Percentiles rank a stretch among this genome's conserved stretches.
phyloP scores from a whole-genome alignment of 2,888 invertebrate genomes.

The Halictus quadricinctus region DNA sequence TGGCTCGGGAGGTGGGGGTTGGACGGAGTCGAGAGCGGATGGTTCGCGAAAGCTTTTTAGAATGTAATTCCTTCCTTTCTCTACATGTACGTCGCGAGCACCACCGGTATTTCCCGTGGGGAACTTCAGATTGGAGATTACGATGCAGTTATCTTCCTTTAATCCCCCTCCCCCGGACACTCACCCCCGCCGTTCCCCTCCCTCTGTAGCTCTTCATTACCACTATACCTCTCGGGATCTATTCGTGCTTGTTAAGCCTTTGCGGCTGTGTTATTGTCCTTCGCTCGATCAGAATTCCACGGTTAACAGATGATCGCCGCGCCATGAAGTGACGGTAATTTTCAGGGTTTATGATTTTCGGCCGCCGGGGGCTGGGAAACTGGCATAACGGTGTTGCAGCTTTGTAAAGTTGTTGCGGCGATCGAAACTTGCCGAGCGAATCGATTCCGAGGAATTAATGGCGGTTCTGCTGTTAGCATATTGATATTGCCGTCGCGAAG shows the following conservation, averaged over 20 bases:
- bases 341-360: background rate
- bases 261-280: conserved; percentile 54
- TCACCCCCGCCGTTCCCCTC: conserved; percentile 12
- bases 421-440: background rate
- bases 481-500: too few species aligned
- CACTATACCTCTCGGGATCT: conserved; percentile 64
- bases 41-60: conserved; percentile 36
- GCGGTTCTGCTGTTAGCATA: background rate
- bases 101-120: conserved; percentile 69
- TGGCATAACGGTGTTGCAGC: background rate
- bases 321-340: background rate
- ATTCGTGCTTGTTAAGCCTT: conserved; percentile 67
- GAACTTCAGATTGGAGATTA: conserved; percentile 71
- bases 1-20: background rate
- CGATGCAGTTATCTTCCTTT: conserved; percentile 74
- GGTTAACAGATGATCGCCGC: conserved; percentile 43
- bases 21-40: background rate
- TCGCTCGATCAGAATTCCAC: conserved; percentile 56
- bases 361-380: too few species aligned
- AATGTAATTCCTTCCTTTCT: conserved; percentile 60
- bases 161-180: conserved; percentile 57
- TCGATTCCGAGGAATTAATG: background rate
- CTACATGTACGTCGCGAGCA: conserved; percentile 32
- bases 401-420: background rate
- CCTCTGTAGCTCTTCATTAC: conserved; percentile 63